Base-by-base conservation (phyloP, 2,888 invertebrate genomes). In the Epinotia bilunana region DNA sequence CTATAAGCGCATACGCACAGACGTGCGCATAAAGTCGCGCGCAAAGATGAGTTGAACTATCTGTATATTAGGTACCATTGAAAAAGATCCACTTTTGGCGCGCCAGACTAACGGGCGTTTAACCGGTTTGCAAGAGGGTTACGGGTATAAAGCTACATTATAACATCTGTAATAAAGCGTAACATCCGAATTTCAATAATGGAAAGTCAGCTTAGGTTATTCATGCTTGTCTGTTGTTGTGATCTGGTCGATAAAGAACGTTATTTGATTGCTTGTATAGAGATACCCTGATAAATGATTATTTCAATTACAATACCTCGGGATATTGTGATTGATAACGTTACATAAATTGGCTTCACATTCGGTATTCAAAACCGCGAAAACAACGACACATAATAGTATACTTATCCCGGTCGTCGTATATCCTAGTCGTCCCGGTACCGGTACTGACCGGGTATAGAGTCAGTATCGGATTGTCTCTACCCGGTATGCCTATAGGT, bases 111-210 rank as follows among this genome's bases (percentile, higher is more conserved):
- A 71, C 74, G 57, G 57, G 55, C 63, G 57, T 62, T 61, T 71
- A 70, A 71, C 74, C 70, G 74, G 74, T 62, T 70, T 64, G 74
- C 60, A 28, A 74, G 60, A 71, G 69, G 74, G 53, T 74, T 74
- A 70, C 64, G 49, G 58, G 28, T 28, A 28, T 65, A 65, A 74
- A 65, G 65, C 70, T 65, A 65, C 70, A 71, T 74, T 64, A 74
- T 67, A 68, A 62, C 68, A 46, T 53, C 58, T n/a, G 49, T 64
- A 63, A 63, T 58, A 69, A 69, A 63, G 69, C 57, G 70, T 74
- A 64, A 70, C 68, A 65, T 46, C 58, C 43, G 23, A 16, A 64
- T 70, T 74, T 64, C 60, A 74, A 71, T 74, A 71, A 74, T 70
- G 70, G 74, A 74, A 74, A 74, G 70, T 74, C 28, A 43, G 58